Evolutionary conservation across 2,888 invertebrate species (phyloP).

Genomic region (Carterocephalus palaemon): DNA sequence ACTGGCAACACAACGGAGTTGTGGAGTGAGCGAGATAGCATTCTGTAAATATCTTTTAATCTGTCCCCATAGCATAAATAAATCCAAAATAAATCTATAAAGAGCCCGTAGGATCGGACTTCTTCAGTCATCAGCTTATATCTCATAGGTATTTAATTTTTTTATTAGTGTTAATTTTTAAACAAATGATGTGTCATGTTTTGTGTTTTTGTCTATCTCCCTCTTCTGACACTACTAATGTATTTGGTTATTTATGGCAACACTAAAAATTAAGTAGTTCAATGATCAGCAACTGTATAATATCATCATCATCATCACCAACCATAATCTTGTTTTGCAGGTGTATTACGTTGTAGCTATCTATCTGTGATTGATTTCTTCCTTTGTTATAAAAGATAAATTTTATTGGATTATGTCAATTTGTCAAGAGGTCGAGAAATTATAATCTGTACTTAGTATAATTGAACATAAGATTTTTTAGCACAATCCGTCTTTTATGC

Average conservation of each 20-base stretch:
- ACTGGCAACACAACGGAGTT: conserved; percentile 51
- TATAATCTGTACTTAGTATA: conserved; percentile 61
- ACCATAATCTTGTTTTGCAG: conserved; percentile 2
- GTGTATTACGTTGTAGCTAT: conserved; percentile 19
- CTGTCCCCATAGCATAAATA: conserved; percentile 73
- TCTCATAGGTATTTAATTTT: conserved; percentile 78
- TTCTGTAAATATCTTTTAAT: conserved; percentile 73
- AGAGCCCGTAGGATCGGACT: conserved; percentile 53
- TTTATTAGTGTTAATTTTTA: conserved; percentile 67
- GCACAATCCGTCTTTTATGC: conserved; percentile 51
- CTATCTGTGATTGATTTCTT: conserved; percentile 56
- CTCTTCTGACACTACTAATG: conserved; percentile 41
- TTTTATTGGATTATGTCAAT: conserved; percentile 43
- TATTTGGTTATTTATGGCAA: conserved; percentile 45
- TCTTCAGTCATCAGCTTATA: conserved; percentile 71
- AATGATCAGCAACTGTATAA: conserved; percentile 12
- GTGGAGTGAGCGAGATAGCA: conserved; percentile 68
- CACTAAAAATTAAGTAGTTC: conserved; percentile 26
- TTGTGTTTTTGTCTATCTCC: conserved; percentile 54
- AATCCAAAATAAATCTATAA: conserved; percentile 62
- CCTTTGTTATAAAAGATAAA: conserved; percentile 29
- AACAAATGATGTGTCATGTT: conserved; percentile 67
- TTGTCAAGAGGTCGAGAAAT: conserved; percentile 52
- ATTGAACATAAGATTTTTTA: conserved; percentile 51
- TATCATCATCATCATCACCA: conserved; percentile 27